Base-by-base conservation (phyloP, 37 sponge, comb jelly and placozoan genomes). In the Dysidea cf. avara region DNA sequence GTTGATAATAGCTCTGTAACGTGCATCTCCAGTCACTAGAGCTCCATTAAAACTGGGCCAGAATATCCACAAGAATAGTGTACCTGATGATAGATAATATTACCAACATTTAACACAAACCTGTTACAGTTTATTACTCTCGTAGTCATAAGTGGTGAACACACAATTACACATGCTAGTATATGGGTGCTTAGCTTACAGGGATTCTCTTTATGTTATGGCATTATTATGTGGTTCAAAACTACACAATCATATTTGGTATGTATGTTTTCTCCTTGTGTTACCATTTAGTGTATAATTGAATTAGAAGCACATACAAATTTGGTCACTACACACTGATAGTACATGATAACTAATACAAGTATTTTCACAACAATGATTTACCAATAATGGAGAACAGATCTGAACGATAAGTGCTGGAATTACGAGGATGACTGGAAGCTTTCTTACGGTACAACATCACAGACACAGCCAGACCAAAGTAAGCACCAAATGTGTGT, bases 1-100 rank as follows among this genome's bases (percentile, higher is more conserved):
- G 79, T 96, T 96, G 80, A 96, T 80, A 38, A 96, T 61, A 30
- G 90, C 90, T 14, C 96, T 63, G 53, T 84, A 75, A 40, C 83
- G 96, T 9, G 83, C 86, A 72, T 79, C 71, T 30, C 76, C 81
- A 7, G 76, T 50, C 16, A 85, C 88, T 38, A 90, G 58, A 34
- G 62, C 88, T n/a, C 79, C 89, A 46, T 96, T 96, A 81, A 96
- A 96, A 51, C 96, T 96, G 14, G 96, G 96, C 96, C 96, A 96
- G 72, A 78, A 96, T 56, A 96, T 60, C 96, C 96, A 96, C 61
- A 96, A 72, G 67, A 96, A 88, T 18, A 96, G 14, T 7, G 93
- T 82, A 2, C 96, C 96, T 92, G 54, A 6, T 64, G 18, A 22
- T 16, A 35, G 20, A 43, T 3, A 20, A 0, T 7, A 22, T n/a